Conservation (phyloP, 2,113 vertebrate genomes). For the Rattus norvegicus region DNA sequence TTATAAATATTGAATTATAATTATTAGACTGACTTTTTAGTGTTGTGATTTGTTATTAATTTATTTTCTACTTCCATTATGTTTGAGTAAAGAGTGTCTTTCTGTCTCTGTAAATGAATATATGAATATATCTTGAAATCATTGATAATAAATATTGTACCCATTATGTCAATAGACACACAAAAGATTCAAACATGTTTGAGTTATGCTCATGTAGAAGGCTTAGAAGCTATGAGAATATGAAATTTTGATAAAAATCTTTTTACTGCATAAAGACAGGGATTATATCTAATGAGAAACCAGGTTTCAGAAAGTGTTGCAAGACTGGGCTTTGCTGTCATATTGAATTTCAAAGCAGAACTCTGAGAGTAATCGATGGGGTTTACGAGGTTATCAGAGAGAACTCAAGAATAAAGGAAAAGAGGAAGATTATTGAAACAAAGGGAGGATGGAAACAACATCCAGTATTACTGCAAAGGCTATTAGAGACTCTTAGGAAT, state of each 20-base stretch:
- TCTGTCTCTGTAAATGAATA: neutral
- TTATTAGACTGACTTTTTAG: neutral
- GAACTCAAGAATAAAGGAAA: neutral
- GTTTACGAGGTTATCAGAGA: neutral
- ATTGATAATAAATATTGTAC: neutral
- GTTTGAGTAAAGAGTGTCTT: neutral
- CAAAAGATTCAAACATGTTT: neutral
- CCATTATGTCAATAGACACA: neutral
- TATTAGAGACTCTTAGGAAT: too few relatives aligned
- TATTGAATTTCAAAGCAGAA: neutral
- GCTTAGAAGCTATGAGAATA: accelerated
- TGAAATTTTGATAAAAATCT: neutral
- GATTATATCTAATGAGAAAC: neutral
- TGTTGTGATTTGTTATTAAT: neutral
- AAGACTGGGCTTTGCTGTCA: accelerated
- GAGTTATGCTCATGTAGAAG: neutral
- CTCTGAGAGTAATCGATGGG: neutral
- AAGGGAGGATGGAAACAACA: neutral
- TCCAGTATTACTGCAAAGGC: neutral
- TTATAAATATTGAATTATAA: neutral
- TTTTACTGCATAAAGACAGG: neutral
- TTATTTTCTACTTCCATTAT: neutral
- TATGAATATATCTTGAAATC: neutral
- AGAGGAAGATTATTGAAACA: neutral
- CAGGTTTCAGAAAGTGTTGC: neutral